phyloP scores from a whole-genome alignment of 2,888 invertebrate genomes.

The Dryadula phaetusa region DNA sequence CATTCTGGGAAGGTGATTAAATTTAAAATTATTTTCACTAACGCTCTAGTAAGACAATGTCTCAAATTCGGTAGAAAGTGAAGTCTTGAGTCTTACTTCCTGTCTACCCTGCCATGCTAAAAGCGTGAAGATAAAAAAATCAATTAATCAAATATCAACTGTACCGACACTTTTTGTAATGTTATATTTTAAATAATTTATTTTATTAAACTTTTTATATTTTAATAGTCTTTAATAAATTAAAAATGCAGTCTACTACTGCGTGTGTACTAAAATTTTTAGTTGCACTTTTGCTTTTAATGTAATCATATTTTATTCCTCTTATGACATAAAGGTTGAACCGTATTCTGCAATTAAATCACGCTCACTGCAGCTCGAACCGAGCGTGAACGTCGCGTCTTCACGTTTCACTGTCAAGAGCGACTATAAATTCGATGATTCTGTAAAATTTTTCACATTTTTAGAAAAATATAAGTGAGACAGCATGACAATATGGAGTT shows the following conservation, averaged over 20 bases:
- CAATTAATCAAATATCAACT: neutral
- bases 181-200: too few relatives aligned
- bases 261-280: neutral
- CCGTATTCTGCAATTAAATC: conserved; percentile 24
- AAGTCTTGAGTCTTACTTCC: too few relatives aligned
- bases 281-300: neutral
- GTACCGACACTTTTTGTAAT: neutral
- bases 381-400: conserved; percentile 21
- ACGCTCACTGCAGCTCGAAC: conserved; percentile 14
- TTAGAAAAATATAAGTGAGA: conserved; percentile 1
- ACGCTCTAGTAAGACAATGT: too few relatives aligned
- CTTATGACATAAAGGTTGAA: conserved; percentile 2
- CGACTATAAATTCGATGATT: conserved; percentile 22
- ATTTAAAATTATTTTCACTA: too few relatives aligned
- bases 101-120: neutral
- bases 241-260: neutral
- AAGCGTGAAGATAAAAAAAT: too few relatives aligned
- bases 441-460: conserved; percentile 11
- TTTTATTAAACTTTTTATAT: neutral
- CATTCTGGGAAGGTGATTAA: too few relatives aligned
- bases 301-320: neutral
- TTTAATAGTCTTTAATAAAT: neutral
- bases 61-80: too few relatives aligned
- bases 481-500: neutral
- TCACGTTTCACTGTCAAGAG: conserved; percentile 26